Evolutionary conservation across 2,113 vertebrate species (phyloP).

Genomic region (Choloepus hoffmanni): DNA sequence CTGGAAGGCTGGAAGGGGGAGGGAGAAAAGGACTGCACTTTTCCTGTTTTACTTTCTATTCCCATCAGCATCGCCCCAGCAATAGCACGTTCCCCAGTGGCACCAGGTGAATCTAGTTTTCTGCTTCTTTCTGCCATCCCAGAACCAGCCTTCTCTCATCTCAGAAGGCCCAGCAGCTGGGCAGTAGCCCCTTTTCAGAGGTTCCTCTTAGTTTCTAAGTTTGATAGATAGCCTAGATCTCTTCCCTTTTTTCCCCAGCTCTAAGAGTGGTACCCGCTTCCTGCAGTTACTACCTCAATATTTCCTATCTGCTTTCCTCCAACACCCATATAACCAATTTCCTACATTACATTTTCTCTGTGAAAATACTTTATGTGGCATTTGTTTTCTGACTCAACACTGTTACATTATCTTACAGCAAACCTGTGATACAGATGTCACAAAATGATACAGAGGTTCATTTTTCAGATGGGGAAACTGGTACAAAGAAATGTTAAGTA

Average conservation of each 20-base stretch:
- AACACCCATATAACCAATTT: too few relatives aligned
- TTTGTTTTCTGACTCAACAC: not conserved
- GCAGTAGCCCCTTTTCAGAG: fast-evolving
- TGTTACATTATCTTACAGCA: not conserved
- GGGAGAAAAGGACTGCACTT: not conserved
- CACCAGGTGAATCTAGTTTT: not conserved
- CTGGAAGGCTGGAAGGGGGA: not conserved
- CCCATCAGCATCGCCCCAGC: not conserved
- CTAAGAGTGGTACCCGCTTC: not conserved
- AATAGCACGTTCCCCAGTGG: not conserved
- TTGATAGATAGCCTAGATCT: not conserved
- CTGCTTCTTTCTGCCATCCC: not conserved
- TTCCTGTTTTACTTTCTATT: not conserved
- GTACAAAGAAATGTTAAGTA: not conserved
- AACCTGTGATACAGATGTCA: not conserved
- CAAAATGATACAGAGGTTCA: too few relatives aligned
- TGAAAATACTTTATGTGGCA: not conserved
- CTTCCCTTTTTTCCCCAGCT: not conserved
- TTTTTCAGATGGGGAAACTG: not conserved
- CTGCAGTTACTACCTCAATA: not conserved
- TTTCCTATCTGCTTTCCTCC: not conserved
- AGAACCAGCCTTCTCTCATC: not conserved
- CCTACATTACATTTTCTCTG: not conserved
- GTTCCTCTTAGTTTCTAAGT: not conserved
- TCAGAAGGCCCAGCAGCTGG: not conserved